phyloP scores from a whole-genome alignment of 92 coral and sea anemone species.

The Epizoanthus ramosus region DNA sequence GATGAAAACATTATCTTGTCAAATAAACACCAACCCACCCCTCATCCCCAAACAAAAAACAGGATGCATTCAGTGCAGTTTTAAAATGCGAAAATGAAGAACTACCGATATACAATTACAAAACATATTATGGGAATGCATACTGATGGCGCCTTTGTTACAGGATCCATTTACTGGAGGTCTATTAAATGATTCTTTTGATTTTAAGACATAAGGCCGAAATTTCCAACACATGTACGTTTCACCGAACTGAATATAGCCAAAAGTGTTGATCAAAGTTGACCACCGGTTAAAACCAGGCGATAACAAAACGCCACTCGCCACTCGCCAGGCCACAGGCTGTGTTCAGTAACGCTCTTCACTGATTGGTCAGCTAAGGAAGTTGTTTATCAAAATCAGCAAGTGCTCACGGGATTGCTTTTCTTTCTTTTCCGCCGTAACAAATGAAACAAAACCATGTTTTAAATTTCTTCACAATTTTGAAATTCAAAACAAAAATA shows the following conservation, averaged over 20 bases:
- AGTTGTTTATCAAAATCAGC: slow-evolving; percentile 30
- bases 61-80: too few species aligned
- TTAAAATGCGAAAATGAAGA: too few species aligned
- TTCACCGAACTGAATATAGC: background rate
- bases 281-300: background rate
- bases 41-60: too few species aligned
- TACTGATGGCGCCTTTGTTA: too few species aligned
- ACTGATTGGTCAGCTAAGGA: background rate
- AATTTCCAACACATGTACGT: too few species aligned
- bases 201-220: too few species aligned
- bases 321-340: slow-evolving; percentile 28
- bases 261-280: background rate
- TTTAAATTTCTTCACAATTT: slow-evolving; percentile 39
- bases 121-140: too few species aligned
- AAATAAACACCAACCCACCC: too few species aligned
- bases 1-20: too few species aligned
- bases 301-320: slow-evolving; percentile 36
- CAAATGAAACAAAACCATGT: slow-evolving; percentile 32
- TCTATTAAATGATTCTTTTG: too few species aligned
- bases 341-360: background rate
- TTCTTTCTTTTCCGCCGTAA: background rate
- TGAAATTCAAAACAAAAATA: slow-evolving; percentile 14
- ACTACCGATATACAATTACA: too few species aligned
- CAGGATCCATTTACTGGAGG: too few species aligned
- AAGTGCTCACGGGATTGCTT: slow-evolving; percentile 21